Evolutionary conservation across 1,140 invertebrate genomes (phyloP).

Genomic region (Acromyrmex charruanus): DNA sequence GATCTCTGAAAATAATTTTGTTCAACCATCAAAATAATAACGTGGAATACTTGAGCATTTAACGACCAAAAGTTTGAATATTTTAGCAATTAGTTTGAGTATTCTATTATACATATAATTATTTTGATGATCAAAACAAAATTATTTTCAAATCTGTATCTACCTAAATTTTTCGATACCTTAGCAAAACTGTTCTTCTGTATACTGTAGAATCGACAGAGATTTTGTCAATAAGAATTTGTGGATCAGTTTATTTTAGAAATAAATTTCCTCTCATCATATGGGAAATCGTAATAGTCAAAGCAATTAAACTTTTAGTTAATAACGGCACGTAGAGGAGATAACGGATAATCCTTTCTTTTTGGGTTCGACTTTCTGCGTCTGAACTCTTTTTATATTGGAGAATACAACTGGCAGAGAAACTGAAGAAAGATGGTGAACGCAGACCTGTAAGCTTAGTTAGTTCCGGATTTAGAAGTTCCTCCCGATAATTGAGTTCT

Average conservation of each 20-base stretch:
- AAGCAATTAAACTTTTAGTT: conserved; percentile 52
- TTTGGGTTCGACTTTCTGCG: conserved; percentile 27
- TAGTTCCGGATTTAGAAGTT: conserved; percentile 52
- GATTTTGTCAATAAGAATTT: not conserved
- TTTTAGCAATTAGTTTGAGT: too few relatives aligned
- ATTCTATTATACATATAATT: too few relatives aligned
- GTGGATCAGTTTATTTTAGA: conserved; percentile 3
- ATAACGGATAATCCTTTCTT: conserved; percentile 47
- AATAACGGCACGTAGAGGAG: conserved; percentile 30
- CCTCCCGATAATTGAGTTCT: conserved; percentile 35
- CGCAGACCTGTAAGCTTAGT: conserved; percentile 7
- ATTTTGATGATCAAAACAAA: too few relatives aligned
- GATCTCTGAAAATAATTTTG: too few relatives aligned
- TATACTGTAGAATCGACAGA: conserved; percentile 3
- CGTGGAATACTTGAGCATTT: too few relatives aligned
- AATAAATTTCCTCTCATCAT: conserved; percentile 12
- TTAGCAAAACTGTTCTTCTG: not conserved
- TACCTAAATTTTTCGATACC: too few relatives aligned
- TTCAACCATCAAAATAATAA: too few relatives aligned
- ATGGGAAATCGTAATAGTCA: not conserved
- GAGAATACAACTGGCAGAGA: not conserved
- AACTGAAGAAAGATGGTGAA: conserved; percentile 1
- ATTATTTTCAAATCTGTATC: too few relatives aligned
- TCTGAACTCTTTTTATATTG: conserved; percentile 3
- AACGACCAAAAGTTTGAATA: not conserved